Conservation (phyloP, 2,888 invertebrate species). For the Epirrita christyi region DNA sequence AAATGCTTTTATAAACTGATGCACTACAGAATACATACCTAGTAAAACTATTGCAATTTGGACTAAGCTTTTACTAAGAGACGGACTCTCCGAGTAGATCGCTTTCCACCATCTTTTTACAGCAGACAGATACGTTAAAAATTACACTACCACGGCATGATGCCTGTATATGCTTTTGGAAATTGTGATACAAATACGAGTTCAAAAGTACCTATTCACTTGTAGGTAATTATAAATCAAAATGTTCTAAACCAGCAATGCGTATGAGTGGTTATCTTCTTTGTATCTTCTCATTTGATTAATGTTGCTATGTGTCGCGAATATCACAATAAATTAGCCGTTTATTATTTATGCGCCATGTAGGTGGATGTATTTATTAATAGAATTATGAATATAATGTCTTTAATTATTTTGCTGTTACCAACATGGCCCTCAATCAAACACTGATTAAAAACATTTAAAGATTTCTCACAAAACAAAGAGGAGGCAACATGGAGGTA, state of each 20-base stretch:
- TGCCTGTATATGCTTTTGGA: too few relatives aligned
- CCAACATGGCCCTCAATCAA: slow-evolving; percentile 21
- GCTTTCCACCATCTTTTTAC: too few relatives aligned
- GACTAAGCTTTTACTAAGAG: too few relatives aligned
- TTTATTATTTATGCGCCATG: slow-evolving; percentile 45
- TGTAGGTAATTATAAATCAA: slow-evolving; percentile 24
- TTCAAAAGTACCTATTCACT: background rate
- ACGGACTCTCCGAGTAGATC: too few relatives aligned
- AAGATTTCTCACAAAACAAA: slow-evolving; percentile 37
- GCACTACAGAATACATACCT: background rate
- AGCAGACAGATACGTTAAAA: too few relatives aligned
- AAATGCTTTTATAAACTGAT: slow-evolving; percentile 3
- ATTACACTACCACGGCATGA: too few relatives aligned
- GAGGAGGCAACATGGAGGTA: slow-evolving; percentile 49
- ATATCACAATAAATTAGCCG: slow-evolving; percentile 46
- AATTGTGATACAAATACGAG: too few relatives aligned
- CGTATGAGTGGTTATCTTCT: slow-evolving; percentile 40
- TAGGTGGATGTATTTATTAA: slow-evolving; percentile 3
- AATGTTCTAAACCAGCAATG: slow-evolving; percentile 21
- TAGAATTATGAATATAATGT: slow-evolving; percentile 30
- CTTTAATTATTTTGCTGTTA: background rate
- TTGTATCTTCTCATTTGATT: slow-evolving; percentile 46
- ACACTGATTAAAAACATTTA: slow-evolving; percentile 31
- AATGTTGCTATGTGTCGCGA: slow-evolving; percentile 47
- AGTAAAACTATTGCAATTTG: too few relatives aligned